phyloP scores from a whole-genome alignment of 2,888 invertebrate species.

The Cantharis flavilabris region DNA sequence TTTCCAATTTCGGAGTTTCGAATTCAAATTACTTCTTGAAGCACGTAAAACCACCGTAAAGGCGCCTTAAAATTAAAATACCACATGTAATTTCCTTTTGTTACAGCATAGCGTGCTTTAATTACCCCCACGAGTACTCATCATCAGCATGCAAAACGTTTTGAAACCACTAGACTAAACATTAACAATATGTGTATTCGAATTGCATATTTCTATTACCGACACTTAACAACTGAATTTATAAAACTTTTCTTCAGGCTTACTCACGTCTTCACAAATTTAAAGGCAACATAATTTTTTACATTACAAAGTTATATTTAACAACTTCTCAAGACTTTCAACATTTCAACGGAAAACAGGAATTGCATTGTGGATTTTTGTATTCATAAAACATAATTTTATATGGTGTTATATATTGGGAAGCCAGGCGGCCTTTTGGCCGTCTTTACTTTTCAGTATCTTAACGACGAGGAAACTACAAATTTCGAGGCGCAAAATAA shows the following conservation, averaged over 20 bases:
- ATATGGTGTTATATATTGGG: no score
- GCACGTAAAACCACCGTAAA: slow-evolving; percentile 29
- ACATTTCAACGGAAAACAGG: not conserved
- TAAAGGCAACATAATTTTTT: not conserved
- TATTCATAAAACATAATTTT: no score
- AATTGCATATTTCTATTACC: not conserved
- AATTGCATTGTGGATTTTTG: no score
- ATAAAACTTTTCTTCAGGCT: not conserved
- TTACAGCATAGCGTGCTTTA: slow-evolving; percentile 30
- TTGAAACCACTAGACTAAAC: slow-evolving; percentile 1
- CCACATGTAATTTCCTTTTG: slow-evolving; percentile 33
- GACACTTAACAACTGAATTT: not conserved
- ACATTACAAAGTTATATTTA: not conserved
- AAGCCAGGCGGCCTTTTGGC: no score
- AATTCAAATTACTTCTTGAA: slow-evolving; percentile 29
- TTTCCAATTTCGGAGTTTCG: slow-evolving; percentile 26
- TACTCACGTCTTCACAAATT: not conserved
- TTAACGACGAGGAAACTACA: no score
- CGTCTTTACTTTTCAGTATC: no score
- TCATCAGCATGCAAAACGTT: slow-evolving; percentile 28
- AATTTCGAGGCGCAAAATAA: no score
- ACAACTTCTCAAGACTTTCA: not conserved
- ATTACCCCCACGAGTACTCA: slow-evolving; percentile 25
- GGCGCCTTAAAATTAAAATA: slow-evolving; percentile 33
- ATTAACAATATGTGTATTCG: not conserved